Evolutionary conservation across 2,113 vertebrate species (phyloP).

Genomic region (Pterocles burchelli): DNA sequence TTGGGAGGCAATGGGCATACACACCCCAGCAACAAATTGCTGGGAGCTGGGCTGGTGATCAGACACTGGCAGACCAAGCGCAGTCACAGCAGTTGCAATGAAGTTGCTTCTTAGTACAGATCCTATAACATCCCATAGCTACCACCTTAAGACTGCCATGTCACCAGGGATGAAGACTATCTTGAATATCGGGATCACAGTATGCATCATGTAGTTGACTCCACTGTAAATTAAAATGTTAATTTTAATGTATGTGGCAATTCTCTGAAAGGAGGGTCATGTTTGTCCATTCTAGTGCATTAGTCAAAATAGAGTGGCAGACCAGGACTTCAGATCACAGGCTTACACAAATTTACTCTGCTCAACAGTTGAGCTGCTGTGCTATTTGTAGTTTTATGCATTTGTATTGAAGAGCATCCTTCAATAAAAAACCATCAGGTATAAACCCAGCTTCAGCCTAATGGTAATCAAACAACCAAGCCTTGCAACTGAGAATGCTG

Average conservation of each 20-base stretch:
- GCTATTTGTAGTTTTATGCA: not conserved
- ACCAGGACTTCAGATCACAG: not conserved
- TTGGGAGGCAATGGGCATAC: not conserved
- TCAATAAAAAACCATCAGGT: not conserved
- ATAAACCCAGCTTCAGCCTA: not conserved
- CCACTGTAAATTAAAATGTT: constrained; percentile 20
- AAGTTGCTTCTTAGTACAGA: not conserved
- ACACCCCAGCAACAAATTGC: not conserved
- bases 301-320: not conserved
- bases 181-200: not conserved
- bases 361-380: not conserved
- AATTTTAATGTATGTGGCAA: not conserved
- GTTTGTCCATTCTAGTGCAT: not conserved
- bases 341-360: not conserved
- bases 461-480: not conserved
- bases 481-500: not conserved
- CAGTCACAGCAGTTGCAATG: not conserved
- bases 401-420: not conserved
- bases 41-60: not conserved
- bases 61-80: not conserved
- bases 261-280: not conserved
- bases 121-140: not conserved
- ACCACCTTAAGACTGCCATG: not conserved
- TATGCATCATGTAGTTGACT: not conserved
- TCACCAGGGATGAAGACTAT: not conserved